Percentiles rank a stretch among this genome's conserved stretches.
Conservation (phyloP, 2,797 vertebrate genomes). For the Silurus aristotelis region DNA sequence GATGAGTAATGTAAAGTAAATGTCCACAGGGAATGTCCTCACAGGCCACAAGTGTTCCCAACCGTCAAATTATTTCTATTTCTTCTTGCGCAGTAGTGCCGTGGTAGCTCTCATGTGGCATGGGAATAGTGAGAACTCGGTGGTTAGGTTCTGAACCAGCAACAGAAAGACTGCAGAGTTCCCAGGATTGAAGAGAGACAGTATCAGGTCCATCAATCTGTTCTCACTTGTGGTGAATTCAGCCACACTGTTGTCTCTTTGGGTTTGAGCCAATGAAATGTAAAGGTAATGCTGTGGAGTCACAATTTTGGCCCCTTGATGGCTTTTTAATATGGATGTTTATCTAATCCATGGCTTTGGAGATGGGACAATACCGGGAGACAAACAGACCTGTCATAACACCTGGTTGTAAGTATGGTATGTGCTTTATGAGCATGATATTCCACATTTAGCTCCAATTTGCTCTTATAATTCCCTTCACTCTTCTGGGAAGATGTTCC, state of each 20-base stretch:
- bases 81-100: conserved; percentile 10
- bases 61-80: conserved; percentile 35
- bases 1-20: conserved; percentile 30
- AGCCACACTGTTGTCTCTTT: not conserved
- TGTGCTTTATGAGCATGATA: too few species aligned
- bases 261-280: not conserved
- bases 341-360: not conserved
- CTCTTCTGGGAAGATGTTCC: too few species aligned
- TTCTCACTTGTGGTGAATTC: not conserved
- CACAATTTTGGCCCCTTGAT: too few species aligned
- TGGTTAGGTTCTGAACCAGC: not conserved
- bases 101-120: conserved; percentile 31
- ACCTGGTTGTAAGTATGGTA: too few species aligned
- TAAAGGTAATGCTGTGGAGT: not conserved
- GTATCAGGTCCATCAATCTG: not conserved
- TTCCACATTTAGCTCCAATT: too few species aligned
- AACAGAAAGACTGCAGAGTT: conserved; percentile 17
- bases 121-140: not conserved
- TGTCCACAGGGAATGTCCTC: conserved; percentile 12
- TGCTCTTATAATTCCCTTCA: too few species aligned
- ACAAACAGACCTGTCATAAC: too few species aligned
- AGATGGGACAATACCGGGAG: not conserved
- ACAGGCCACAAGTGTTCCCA: conserved; percentile 33
- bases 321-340: not conserved
- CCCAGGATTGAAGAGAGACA: conserved; percentile 10